A percentile compares a stretch with the other conserved stretches of the same genome.
phyloP scores from a whole-genome alignment of 2,888 invertebrate species.

The Cephalotes varians region DNA sequence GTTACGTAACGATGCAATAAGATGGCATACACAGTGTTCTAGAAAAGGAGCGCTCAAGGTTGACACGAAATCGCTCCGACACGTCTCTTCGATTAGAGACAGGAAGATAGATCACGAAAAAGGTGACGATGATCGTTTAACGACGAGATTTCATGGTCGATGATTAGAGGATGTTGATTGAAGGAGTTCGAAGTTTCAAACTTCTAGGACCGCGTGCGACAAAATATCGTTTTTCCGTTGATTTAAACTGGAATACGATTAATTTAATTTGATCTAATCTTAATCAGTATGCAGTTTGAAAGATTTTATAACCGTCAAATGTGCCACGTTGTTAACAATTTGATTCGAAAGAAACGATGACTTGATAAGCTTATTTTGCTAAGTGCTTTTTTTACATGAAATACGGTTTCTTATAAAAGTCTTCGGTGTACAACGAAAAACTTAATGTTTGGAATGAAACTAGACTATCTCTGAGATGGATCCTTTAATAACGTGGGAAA shows the following conservation, averaged over 20 bases:
- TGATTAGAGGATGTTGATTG: not conserved
- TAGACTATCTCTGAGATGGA: not conserved
- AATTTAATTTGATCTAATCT: not conserved
- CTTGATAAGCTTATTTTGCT: not conserved
- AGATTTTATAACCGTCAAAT: not conserved
- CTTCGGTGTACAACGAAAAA: not conserved
- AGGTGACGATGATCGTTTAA: not conserved
- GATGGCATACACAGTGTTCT: slow-evolving; percentile 38
- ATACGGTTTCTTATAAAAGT: not conserved
- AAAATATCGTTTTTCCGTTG: not conserved
- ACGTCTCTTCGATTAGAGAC: not conserved
- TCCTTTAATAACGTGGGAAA: not conserved
- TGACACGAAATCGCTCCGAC: not conserved
- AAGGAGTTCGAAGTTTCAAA: not conserved
- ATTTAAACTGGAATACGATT: not conserved
- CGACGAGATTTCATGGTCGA: no score
- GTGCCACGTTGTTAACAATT: not conserved
- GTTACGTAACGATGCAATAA: slow-evolving; percentile 25
- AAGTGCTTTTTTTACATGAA: not conserved
- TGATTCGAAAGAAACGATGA: not conserved
- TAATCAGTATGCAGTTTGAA: not conserved
- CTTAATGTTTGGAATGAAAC: not conserved
- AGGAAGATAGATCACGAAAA: not conserved
- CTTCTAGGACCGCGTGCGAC: not conserved
- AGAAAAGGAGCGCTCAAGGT: slow-evolving; percentile 21